These are phyloP conservation scores for Chinchilla lanigera DNA, from an alignment of 2,113 vertebrate genomes.

Conservation along the genomic window DNA sequence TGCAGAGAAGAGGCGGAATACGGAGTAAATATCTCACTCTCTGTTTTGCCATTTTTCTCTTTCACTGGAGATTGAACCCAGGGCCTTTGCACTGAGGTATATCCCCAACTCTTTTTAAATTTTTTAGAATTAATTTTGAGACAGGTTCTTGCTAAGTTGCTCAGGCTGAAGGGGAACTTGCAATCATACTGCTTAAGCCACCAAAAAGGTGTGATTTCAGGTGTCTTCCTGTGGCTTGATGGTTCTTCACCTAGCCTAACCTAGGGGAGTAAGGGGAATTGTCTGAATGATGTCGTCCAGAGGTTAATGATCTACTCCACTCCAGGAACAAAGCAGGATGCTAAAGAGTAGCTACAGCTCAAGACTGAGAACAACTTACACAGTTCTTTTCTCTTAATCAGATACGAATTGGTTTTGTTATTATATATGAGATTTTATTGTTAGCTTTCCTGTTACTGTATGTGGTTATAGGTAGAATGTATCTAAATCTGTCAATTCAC, in stretches of 20 bases:
- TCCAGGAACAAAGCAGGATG: background rate
- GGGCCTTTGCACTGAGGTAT: no score
- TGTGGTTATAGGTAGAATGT: background rate
- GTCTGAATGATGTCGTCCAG: background rate
- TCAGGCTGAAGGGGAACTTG: background rate
- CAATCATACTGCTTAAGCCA: background rate
- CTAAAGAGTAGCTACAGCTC: background rate
- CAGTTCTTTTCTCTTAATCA: background rate
- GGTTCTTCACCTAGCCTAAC: background rate
- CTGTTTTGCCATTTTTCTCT: background rate
- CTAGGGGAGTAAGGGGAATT: background rate
- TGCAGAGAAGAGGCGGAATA: background rate
- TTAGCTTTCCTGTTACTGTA: background rate
- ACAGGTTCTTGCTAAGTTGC: background rate
- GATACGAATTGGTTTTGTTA: background rate
- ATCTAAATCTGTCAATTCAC: background rate
- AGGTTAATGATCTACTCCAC: background rate
- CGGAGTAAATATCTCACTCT: background rate
- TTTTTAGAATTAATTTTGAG: background rate
- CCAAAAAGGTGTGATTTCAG: background rate
- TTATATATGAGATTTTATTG: background rate
- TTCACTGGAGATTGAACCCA: no score
- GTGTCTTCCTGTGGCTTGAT: background rate
- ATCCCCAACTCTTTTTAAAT: background rate
- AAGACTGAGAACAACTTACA: background rate